Conservation (phyloP, 2,888 invertebrate genomes). For the Dicranocentrus wangi region DNA sequence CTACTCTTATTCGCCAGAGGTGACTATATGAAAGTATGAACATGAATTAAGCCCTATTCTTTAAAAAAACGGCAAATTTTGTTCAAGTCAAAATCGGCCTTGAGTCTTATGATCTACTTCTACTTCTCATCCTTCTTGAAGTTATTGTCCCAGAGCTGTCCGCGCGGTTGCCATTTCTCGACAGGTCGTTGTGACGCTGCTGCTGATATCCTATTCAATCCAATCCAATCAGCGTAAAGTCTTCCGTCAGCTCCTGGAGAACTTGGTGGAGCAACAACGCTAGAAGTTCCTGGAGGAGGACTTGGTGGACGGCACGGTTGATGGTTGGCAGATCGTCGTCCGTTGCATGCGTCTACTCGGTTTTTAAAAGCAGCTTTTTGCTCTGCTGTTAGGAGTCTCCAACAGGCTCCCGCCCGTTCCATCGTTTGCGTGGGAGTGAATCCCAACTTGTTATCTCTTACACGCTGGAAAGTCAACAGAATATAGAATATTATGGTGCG, state of each 20-base stretch:
- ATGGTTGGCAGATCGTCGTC: not conserved
- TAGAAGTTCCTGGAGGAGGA: not conserved
- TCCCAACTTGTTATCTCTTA: not conserved
- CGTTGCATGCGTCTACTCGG: not conserved
- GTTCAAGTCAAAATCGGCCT: no score
- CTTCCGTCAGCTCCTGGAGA: not conserved
- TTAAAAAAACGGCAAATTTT: no score
- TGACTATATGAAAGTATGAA: no score
- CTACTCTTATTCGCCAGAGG: no score
- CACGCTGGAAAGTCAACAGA: not conserved
- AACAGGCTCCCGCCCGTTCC: not conserved
- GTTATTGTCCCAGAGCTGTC: no score
- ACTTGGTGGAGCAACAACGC: no score
- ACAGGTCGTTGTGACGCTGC: no score
- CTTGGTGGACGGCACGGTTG: no score
- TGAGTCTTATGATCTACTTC: no score
- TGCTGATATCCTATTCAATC: not conserved
- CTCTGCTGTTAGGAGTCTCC: not conserved
- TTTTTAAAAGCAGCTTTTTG: not conserved
- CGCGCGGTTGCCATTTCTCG: no score
- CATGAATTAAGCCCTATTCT: no score
- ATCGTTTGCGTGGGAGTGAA: not conserved
- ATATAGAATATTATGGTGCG: not conserved
- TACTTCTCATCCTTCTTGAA: no score
- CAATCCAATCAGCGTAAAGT: not conserved